These are phyloP conservation scores for Crotophaga sulcirostris DNA, from an alignment of 2,113 vertebrate species.

Conservation along the genomic window DNA sequence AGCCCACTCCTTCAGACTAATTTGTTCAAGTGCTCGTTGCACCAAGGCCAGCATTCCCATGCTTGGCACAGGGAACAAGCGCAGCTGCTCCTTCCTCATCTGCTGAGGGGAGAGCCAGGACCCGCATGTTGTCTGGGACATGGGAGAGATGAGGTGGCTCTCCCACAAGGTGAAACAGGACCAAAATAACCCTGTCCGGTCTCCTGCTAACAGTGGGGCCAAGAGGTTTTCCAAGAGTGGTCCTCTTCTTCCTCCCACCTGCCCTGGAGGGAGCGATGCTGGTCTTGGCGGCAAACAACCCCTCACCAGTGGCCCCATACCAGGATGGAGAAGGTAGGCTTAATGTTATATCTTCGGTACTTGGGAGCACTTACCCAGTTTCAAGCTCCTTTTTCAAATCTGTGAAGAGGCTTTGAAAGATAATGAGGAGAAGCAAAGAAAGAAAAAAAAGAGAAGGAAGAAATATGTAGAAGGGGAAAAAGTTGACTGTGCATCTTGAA, in stretches of 20 bases:
- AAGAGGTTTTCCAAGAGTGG: background rate
- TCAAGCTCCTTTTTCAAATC: background rate
- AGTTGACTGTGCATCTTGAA: slow-evolving; percentile 42
- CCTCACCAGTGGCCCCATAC: too few species aligned
- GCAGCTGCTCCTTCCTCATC: background rate
- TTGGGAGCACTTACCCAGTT: background rate
- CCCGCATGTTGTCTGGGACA: background rate
- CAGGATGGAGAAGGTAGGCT: background rate
- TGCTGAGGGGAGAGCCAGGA: background rate
- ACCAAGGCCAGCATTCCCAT: background rate
- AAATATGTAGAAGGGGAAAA: slow-evolving; percentile 39
- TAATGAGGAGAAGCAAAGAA: background rate
- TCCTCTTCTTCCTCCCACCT: background rate
- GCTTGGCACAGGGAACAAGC: background rate
- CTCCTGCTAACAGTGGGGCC: background rate
- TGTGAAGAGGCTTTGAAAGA: background rate
- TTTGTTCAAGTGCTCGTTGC: background rate
- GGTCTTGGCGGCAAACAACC: background rate
- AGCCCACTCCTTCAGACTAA: background rate
- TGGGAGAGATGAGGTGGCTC: background rate
- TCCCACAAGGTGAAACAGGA: background rate
- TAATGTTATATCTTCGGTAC: background rate
- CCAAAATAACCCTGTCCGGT: background rate
- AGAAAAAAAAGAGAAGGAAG: background rate
- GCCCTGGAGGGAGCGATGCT: background rate